phyloP scores from a whole-genome alignment of 2,113 vertebrate species.

The Mirza zaza region DNA sequence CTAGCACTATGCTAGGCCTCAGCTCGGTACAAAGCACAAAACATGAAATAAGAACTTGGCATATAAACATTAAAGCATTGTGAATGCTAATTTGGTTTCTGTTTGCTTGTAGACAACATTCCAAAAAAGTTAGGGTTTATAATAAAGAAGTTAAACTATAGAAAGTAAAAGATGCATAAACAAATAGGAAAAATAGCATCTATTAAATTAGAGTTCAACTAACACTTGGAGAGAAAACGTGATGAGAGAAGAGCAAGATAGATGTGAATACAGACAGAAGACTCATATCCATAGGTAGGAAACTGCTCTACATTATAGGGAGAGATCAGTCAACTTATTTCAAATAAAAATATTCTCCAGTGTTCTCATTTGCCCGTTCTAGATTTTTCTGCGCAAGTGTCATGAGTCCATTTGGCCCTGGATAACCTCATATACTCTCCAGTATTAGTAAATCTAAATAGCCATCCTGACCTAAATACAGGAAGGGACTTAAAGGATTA shows the following conservation, averaged over 20 bases:
- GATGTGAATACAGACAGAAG: background rate
- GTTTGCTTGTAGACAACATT: background rate
- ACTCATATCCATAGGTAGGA: rapidly evolving
- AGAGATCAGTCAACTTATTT: background rate
- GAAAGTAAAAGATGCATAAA: background rate
- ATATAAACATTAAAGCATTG: background rate
- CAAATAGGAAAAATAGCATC: background rate
- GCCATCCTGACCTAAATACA: background rate
- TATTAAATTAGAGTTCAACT: background rate
- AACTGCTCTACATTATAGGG: background rate
- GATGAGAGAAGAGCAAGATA: background rate
- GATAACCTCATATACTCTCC: background rate
- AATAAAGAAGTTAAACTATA: background rate
- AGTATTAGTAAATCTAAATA: constrained; percentile 21
- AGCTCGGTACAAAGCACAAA: background rate
- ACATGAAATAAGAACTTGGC: background rate
- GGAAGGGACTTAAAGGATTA: constrained; percentile 56
- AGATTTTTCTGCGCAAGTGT: background rate
- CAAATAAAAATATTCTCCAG: background rate
- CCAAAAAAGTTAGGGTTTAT: background rate
- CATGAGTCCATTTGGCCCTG: background rate
- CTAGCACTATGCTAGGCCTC: background rate
- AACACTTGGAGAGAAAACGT: background rate
- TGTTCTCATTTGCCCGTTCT: background rate
- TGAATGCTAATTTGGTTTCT: background rate